A percentile compares a stretch with the other conserved stretches of the same genome.
phyloP scores from a whole-genome alignment of 2,113 vertebrate species.

The Hydropotes inermis region DNA sequence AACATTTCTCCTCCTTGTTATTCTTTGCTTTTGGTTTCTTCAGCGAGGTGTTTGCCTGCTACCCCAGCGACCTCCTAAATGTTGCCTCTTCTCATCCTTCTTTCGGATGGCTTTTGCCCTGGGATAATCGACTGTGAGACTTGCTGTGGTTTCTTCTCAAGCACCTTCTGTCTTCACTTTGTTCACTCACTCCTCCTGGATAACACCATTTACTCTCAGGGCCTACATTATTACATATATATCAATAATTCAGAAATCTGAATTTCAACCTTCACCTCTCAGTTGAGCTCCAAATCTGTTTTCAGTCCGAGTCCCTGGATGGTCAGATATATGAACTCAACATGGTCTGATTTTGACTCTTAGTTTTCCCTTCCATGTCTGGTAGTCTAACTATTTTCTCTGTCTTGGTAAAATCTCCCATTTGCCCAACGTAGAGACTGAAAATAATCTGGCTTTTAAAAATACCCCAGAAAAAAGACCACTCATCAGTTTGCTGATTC shows the following conservation, averaged over 20 bases:
- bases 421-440: slow-evolving; percentile 37
- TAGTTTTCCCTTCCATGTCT: not conserved
- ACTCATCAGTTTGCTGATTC: slow-evolving; percentile 64
- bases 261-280: not conserved
- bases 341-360: not conserved
- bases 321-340: not conserved
- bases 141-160: not conserved
- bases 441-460: slow-evolving; percentile 66
- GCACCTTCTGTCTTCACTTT: not conserved
- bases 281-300: not conserved
- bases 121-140: not conserved
- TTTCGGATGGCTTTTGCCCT: not conserved
- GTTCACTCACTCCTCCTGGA: not conserved
- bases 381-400: not conserved
- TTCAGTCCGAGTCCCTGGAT: not conserved
- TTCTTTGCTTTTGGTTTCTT: not conserved
- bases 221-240: not conserved
- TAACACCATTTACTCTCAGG: not conserved
- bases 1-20: not conserved
- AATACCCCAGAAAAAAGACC: slow-evolving; percentile 44
- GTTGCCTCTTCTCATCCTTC: not conserved
- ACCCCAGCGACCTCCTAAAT: fast-evolving
- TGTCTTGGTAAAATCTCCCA: slow-evolving; percentile 10
- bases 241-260: not conserved
- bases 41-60: not conserved